phyloP scores from a whole-genome alignment of 2,797 vertebrate species.

The Lepilemur ruficaudatus region DNA sequence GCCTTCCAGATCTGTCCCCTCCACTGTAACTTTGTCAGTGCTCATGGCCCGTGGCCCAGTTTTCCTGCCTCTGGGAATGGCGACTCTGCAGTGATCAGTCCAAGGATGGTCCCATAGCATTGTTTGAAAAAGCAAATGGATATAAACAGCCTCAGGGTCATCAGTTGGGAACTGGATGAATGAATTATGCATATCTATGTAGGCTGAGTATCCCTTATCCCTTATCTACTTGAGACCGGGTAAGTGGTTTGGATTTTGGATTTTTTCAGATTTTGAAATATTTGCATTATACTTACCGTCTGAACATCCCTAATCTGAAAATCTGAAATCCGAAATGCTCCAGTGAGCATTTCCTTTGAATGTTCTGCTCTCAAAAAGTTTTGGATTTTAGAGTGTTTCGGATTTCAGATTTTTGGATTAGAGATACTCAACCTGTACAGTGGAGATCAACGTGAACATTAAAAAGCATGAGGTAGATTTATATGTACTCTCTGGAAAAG shows the following conservation, averaged over 20 bases:
- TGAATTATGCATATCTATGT: fast-evolving
- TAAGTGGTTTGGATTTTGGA: neutral
- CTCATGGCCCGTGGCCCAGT: too few relatives aligned
- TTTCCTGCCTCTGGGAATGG: neutral
- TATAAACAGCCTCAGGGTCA: neutral
- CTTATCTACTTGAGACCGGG: neutral
- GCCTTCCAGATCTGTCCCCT: neutral
- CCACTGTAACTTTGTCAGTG: fast-evolving
- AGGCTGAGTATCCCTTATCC: neutral
- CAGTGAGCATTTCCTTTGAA: neutral
- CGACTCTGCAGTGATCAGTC: neutral
- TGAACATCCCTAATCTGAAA: neutral
- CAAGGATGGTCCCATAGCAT: neutral
- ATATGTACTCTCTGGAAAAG: neutral
- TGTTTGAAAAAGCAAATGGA: neutral
- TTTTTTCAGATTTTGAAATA: neutral
- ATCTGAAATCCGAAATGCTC: neutral
- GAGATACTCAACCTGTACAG: neutral
- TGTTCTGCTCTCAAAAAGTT: neutral
- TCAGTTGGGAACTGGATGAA: neutral
- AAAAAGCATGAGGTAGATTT: neutral
- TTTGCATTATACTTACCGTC: neutral
- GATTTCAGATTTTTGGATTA: neutral
- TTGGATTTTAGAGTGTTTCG: neutral
- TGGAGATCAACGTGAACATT: neutral